Evolutionary conservation across 37 sponge, comb jelly and placozoan species (phyloP).

Genomic region (Crambe crambe): DNA sequence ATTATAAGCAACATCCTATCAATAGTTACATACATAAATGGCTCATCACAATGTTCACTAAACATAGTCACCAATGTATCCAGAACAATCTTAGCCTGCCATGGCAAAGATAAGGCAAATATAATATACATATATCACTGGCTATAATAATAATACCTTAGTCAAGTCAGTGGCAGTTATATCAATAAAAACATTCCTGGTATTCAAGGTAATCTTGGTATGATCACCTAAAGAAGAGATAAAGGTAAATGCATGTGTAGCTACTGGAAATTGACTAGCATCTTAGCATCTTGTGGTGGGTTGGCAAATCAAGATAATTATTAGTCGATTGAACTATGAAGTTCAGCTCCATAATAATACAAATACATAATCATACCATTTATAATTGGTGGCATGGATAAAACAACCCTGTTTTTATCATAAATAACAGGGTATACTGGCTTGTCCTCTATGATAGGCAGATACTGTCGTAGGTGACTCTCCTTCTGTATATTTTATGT

Average conservation of each 20-base stretch:
- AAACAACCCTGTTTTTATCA: constrained; percentile 95
- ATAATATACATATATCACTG: no score
- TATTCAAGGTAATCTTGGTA: constrained; percentile 77
- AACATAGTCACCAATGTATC: constrained; percentile 96
- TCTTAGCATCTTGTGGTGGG: no score
- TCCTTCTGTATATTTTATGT: constrained; percentile 70
- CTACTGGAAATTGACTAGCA: no score
- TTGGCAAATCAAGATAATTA: no score
- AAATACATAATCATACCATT: constrained; percentile 88
- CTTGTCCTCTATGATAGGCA: constrained; percentile 90
- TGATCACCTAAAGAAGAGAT: constrained; percentile 75
- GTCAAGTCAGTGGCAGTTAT: constrained; percentile 88
- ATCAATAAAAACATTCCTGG: constrained; percentile 95
- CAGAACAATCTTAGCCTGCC: constrained; percentile 89
- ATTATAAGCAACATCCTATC: background rate
- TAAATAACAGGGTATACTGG: constrained; percentile 97
- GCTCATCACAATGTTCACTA: constrained; percentile 86
- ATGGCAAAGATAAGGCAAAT: no score
- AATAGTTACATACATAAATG: constrained; percentile 69
- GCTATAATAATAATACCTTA: no score
- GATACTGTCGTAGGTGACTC: constrained; percentile 88
- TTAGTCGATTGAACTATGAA: no score
- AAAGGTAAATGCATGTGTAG: no score
- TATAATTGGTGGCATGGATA: constrained; percentile 98
- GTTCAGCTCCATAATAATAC: no score